These are phyloP conservation scores for Pilophorus perplexus DNA, from an alignment of 2,888 invertebrate genomes.

Conservation along the genomic window DNA sequence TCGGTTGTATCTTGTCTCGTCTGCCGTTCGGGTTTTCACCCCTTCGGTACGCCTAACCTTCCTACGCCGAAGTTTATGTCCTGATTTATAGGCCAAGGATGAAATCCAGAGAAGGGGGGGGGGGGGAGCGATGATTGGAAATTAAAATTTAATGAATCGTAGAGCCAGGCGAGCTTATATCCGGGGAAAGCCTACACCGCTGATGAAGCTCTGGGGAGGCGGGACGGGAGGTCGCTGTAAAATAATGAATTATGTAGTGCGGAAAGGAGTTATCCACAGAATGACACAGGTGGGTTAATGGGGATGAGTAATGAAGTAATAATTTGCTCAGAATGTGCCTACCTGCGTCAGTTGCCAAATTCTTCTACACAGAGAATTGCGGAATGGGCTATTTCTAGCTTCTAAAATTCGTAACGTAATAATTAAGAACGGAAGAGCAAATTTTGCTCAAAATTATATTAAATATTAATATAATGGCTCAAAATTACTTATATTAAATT, in stretches of 20 bases:
- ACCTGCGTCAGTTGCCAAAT: too few species aligned
- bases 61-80: constrained; percentile 2
- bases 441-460: too few species aligned
- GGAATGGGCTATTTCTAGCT: too few species aligned
- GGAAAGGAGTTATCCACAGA: neutral
- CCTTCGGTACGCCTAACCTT: neutral
- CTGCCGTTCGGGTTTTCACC: neutral
- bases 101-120: constrained; percentile 1
- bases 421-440: too few species aligned
- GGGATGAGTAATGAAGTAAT: too few species aligned
- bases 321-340: too few species aligned
- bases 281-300: too few species aligned
- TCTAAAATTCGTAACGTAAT: too few species aligned
- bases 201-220: neutral
- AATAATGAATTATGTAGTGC: neutral
- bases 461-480: too few species aligned
- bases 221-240: neutral
- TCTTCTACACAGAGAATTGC: too few species aligned
- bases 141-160: constrained; percentile 33
- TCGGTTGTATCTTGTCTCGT: neutral
- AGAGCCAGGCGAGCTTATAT: neutral
- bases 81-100: constrained; percentile 22
- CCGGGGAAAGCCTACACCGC: neutral
- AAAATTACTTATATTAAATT: too few species aligned
- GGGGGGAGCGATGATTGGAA: constrained; percentile 30